These are phyloP conservation scores for Tetrao urogallus DNA, from an alignment of 2,113 vertebrate species.

Conservation along the genomic window DNA sequence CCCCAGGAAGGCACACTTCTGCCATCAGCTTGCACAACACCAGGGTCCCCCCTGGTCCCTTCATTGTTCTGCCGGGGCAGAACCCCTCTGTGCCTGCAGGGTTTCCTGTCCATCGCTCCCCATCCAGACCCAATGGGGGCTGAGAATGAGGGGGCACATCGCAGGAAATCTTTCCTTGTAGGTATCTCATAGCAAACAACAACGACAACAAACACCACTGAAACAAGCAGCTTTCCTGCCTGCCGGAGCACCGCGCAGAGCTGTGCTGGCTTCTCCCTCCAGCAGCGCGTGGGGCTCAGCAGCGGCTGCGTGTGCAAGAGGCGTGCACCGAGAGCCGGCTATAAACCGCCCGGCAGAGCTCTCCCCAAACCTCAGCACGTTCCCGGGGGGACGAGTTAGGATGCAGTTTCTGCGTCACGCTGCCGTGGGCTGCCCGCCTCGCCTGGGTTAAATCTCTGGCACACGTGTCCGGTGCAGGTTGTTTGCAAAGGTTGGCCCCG, in stretches of 20 bases:
- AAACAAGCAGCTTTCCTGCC: background rate
- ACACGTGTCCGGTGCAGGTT: slow-evolving; percentile 66
- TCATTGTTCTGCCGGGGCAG: background rate
- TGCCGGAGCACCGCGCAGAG: background rate
- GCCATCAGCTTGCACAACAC: background rate
- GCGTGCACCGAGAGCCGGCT: background rate
- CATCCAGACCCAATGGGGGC: background rate
- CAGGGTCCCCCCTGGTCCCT: background rate
- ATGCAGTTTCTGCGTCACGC: slow-evolving; percentile 76
- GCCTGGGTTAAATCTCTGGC: slow-evolving; percentile 67
- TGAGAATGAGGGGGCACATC: fast-evolving
- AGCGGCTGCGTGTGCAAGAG: background rate
- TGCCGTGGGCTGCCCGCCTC: slow-evolving; percentile 62
- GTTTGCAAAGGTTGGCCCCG: slow-evolving; percentile 71
- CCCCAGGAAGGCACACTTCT: background rate
- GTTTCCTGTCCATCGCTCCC: background rate
- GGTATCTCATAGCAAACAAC: fast-evolving
- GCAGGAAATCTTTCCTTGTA: fast-evolving
- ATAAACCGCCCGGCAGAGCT: slow-evolving; percentile 62
- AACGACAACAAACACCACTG: background rate
- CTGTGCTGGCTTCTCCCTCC: background rate
- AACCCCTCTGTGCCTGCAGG: background rate
- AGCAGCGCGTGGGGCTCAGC: background rate
- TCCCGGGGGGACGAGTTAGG: slow-evolving; percentile 72
- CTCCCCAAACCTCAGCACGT: slow-evolving; percentile 53